Evolutionary conservation across 2,113 vertebrate genomes (phyloP).

Genomic region (Ammodytes dubius): DNA sequence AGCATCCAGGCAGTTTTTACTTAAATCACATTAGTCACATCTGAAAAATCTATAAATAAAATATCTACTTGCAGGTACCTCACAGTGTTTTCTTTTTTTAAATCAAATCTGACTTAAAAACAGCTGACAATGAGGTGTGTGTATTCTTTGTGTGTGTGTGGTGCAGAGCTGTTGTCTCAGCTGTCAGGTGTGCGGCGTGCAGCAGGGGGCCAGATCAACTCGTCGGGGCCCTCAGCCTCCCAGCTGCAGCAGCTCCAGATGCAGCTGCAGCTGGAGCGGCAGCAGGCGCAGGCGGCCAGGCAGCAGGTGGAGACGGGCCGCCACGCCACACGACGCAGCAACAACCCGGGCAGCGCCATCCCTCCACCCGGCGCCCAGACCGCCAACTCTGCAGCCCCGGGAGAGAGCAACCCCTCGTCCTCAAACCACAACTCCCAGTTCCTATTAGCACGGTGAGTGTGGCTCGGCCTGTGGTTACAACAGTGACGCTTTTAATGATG

Average conservation of each 20-base stretch:
- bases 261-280: conserved; percentile 97
- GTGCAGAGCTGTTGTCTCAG: conserved; percentile 97
- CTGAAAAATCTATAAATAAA: no score
- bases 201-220: conserved; percentile 97
- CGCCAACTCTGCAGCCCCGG: conserved; percentile 86
- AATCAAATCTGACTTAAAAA: conserved; percentile 21
- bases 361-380: conserved; percentile 89
- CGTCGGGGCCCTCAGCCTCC: conserved; percentile 96
- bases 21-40: neutral
- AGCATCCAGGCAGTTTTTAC: neutral
- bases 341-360: conserved; percentile 92
- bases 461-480: neutral
- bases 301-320: conserved; percentile 97
- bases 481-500: neutral
- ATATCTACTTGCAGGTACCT: neutral
- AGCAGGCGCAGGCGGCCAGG: conserved; percentile 96
- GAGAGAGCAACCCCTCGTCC: conserved; percentile 91
- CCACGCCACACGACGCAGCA: conserved; percentile 91
- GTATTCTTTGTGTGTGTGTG: conserved; percentile 37
- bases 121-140: neutral
- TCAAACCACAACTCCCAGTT: conserved; percentile 95
- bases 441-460: conserved; percentile 93
- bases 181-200: conserved; percentile 97
- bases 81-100: conserved; percentile 1
- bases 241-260: conserved; percentile 99